Conservation (phyloP, 1,140 invertebrate species). For the Goniozus legneri region DNA sequence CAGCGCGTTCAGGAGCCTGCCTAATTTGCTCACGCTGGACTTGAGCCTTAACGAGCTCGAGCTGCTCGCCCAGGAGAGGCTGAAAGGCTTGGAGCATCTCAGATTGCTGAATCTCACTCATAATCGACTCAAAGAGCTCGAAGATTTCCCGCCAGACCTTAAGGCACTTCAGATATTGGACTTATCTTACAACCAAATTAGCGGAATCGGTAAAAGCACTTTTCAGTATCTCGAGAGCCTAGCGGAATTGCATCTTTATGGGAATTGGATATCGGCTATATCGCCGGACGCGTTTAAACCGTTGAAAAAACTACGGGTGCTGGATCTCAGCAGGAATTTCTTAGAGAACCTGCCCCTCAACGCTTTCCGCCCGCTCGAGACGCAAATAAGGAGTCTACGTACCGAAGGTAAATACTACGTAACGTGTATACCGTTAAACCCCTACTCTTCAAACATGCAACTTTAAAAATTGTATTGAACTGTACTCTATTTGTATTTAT, state of each 20-base stretch:
- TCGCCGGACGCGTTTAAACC: constrained; percentile 74
- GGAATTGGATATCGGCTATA: constrained; percentile 77
- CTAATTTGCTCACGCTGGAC: constrained; percentile 73
- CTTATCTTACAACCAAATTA: constrained; percentile 78
- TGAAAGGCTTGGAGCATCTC: constrained; percentile 72
- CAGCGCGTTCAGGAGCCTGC: constrained; percentile 74
- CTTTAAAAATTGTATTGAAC: no score
- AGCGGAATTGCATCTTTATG: constrained; percentile 71
- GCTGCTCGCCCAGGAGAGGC: constrained; percentile 76
- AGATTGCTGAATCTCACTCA: constrained; percentile 76
- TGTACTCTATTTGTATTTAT: no score
- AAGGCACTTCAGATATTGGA: constrained; percentile 74
- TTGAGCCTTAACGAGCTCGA: constrained; percentile 81
- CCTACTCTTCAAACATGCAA: no score
- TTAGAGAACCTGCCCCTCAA: constrained; percentile 76
- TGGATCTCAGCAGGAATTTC: constrained; percentile 82
- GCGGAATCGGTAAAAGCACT: constrained; percentile 68
- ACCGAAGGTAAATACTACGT: constrained; percentile 80
- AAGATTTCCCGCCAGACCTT: constrained; percentile 77
- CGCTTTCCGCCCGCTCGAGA: constrained; percentile 72
- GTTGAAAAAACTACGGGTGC: constrained; percentile 69
- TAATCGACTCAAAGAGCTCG: constrained; percentile 76
- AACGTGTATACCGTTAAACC: no score
- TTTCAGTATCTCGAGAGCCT: constrained; percentile 73
- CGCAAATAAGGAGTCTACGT: constrained; percentile 71